Conservation (phyloP, 1,140 invertebrate genomes). For the Coelopa frigida region DNA sequence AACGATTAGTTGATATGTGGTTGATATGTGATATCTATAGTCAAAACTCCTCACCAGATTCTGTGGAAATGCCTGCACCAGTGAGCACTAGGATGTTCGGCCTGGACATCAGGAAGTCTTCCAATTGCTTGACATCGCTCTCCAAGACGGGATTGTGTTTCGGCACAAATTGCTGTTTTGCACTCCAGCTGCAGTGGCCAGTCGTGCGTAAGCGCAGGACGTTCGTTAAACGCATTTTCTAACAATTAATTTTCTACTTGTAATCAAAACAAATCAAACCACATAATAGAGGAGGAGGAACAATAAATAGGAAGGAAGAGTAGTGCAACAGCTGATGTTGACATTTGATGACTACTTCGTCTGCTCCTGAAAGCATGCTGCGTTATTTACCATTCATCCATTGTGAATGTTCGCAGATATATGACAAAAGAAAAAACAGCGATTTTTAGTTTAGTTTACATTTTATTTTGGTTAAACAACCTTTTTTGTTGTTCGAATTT, state of each 20-base stretch:
- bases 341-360: not conserved
- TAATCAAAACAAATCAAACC: constrained; percentile 1
- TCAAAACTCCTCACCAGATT: constrained; percentile 54
- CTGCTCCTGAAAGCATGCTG: too few species aligned
- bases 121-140: constrained; percentile 56
- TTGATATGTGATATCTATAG: too few species aligned
- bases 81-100: constrained; percentile 69
- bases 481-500: too few species aligned
- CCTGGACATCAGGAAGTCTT: constrained; percentile 56
- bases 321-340: constrained; percentile 7
- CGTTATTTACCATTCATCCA: too few species aligned
- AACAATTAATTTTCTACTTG: not conserved
- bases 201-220: constrained; percentile 7
- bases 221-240: constrained; percentile 14
- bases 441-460: too few species aligned
- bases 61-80: constrained; percentile 93
- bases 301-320: not conserved
- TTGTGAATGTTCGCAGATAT: too few species aligned
- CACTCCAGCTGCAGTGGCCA: not conserved
- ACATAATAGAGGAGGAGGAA: constrained; percentile 7
- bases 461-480: too few species aligned
- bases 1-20: too few species aligned
- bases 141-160: constrained; percentile 57
- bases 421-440: too few species aligned
- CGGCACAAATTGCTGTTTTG: constrained; percentile 56